Evolutionary conservation across 2,888 invertebrate species (phyloP).

Genomic region (Tachystola acroxantha): DNA sequence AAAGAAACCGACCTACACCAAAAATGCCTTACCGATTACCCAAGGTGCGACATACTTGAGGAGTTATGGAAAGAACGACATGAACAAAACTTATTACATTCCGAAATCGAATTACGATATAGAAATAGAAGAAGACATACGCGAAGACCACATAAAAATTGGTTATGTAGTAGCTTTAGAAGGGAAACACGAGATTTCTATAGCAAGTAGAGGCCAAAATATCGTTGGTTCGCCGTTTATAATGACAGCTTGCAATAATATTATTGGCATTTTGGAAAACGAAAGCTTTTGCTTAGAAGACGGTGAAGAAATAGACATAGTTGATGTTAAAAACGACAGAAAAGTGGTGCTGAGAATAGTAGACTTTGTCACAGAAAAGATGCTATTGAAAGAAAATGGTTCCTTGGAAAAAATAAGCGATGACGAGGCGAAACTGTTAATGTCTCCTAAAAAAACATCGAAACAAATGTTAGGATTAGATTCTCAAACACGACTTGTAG

Average conservation of each 20-base stretch:
- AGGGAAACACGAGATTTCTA: slow-evolving; percentile 77
- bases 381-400: slow-evolving; percentile 74
- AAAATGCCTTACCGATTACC: slow-evolving; percentile 60
- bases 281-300: slow-evolving; percentile 62
- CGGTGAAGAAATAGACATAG: slow-evolving; percentile 69
- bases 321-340: slow-evolving; percentile 59
- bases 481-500: background rate
- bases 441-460: slow-evolving; percentile 37
- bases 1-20: slow-evolving; percentile 49
- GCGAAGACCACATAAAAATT: slow-evolving; percentile 70
- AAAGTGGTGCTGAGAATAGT: slow-evolving; percentile 73
- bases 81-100: slow-evolving; percentile 67
- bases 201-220: slow-evolving; percentile 75
- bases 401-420: slow-evolving; percentile 64
- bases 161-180: slow-evolving; percentile 67
- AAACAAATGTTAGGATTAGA: slow-evolving; percentile 8
- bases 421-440: slow-evolving; percentile 58
- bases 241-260: slow-evolving; percentile 62
- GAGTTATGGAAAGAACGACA: slow-evolving; percentile 62
- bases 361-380: slow-evolving; percentile 77
- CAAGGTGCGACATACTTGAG: slow-evolving; percentile 65
- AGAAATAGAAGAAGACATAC: slow-evolving; percentile 63
- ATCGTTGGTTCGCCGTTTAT: slow-evolving; percentile 79
- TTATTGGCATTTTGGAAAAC: slow-evolving; percentile 47
- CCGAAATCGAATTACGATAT: slow-evolving; percentile 72